phyloP scores from a whole-genome alignment of 2,113 vertebrate genomes.

The Rhagologus leucostigma region DNA sequence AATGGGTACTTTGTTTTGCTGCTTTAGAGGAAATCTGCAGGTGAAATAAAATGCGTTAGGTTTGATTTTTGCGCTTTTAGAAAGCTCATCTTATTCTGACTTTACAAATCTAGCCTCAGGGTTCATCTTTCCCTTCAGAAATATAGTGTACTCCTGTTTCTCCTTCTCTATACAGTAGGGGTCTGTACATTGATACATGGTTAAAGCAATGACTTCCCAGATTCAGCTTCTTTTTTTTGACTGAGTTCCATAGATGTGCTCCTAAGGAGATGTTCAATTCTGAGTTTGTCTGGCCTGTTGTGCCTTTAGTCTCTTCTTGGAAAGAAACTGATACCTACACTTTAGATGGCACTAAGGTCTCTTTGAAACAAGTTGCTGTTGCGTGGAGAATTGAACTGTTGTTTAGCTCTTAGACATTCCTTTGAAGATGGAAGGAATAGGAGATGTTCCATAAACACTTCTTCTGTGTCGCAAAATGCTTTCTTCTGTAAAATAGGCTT shows the following conservation, averaged over 20 bases:
- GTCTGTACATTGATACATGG: rapidly evolving
- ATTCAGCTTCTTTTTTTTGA: neutral
- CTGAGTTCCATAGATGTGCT: neutral
- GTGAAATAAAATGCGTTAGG: neutral
- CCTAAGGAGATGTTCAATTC: neutral
- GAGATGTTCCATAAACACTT: neutral
- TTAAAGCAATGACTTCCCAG: neutral
- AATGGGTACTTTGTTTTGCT: neutral
- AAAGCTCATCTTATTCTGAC: neutral
- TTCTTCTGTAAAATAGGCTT: neutral
- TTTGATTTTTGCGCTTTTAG: neutral
- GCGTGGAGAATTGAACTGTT: neutral
- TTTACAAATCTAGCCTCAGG: neutral
- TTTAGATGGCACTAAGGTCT: neutral
- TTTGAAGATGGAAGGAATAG: neutral
- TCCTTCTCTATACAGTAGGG: neutral
- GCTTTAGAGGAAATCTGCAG: neutral
- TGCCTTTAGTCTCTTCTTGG: neutral
- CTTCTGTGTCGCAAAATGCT: neutral
- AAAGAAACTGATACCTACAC: neutral
- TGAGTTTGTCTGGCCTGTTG: neutral
- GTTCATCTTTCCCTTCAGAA: neutral
- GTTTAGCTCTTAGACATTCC: neutral
- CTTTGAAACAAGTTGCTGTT: neutral
- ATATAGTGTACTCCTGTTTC: neutral